phyloP scores from a whole-genome alignment of 2,888 invertebrate species.

The Atrina japonica region DNA sequence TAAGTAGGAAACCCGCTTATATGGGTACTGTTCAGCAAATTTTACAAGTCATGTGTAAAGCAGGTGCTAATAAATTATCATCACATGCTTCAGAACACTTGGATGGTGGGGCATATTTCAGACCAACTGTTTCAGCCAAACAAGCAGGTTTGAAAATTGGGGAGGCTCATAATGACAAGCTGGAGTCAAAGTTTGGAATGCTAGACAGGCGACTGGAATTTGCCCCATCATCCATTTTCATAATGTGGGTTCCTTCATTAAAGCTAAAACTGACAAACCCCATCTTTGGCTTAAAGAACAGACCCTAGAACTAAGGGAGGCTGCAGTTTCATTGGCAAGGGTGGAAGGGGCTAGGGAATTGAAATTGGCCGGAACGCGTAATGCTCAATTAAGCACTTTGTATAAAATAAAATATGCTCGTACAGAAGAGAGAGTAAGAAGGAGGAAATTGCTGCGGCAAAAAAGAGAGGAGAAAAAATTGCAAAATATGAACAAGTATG shows the following conservation, averaged over 20 bases:
- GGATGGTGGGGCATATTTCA: slow-evolving; percentile 3
- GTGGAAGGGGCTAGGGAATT: neutral
- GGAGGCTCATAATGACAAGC: slow-evolving; percentile 18
- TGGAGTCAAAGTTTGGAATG: slow-evolving; percentile 23
- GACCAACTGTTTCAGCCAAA: neutral
- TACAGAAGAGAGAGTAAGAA: neutral
- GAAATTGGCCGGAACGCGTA: neutral
- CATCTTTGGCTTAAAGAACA: slow-evolving; percentile 9
- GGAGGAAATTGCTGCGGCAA: neutral
- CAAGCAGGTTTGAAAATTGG: slow-evolving; percentile 11
- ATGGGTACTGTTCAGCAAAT: neutral
- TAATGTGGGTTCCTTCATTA: slow-evolving; percentile 14
- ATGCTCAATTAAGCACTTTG: neutral
- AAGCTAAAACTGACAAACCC: slow-evolving; percentile 19
- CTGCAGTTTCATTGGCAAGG: neutral
- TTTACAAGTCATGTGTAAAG: too few species aligned
- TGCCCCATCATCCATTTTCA: slow-evolving; percentile 14
- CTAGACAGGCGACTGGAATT: slow-evolving; percentile 22
- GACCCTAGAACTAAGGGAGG: neutral
- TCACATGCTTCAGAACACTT: slow-evolving; percentile 18
- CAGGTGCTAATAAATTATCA: too few species aligned
- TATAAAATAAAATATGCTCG: slow-evolving; percentile 1
- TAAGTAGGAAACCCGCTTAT: slow-evolving; percentile 6
- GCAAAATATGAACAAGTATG: too few species aligned
- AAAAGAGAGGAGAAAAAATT: neutral